Evolutionary conservation across 2,113 vertebrate genomes (phyloP).

Genomic region (Chlamydotis undulata): DNA sequence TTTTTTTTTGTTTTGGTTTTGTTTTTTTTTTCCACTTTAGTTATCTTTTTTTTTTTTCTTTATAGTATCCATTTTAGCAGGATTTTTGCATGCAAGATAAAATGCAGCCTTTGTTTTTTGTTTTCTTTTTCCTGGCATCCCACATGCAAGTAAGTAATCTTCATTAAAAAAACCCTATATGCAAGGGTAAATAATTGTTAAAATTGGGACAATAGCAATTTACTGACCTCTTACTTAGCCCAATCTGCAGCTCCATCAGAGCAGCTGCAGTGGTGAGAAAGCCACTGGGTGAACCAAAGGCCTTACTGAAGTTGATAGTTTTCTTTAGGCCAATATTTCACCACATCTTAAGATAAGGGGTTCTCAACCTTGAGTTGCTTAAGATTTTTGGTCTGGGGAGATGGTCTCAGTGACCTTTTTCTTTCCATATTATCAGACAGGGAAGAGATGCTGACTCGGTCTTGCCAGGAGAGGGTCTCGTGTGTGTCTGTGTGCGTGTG

Average conservation of each 20-base stretch:
- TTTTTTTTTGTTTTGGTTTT: not conserved
- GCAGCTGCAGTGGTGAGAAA: not conserved
- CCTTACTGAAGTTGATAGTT: not conserved
- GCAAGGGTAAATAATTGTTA: slow-evolving; percentile 29
- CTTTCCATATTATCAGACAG: slow-evolving; percentile 42
- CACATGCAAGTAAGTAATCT: slow-evolving; percentile 75
- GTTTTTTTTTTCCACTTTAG: slow-evolving; percentile 3
- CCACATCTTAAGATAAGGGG: not conserved
- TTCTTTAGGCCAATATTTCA: not conserved
- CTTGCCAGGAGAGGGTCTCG: slow-evolving; percentile 27
- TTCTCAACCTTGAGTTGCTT: not conserved
- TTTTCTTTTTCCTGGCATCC: slow-evolving; percentile 75
- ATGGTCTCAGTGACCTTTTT: slow-evolving; percentile 60
- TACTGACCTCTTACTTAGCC: not conserved
- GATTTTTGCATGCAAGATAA: slow-evolving; percentile 79
- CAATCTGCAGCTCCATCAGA: not conserved
- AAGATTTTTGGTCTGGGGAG: not conserved
- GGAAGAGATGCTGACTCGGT: not conserved
- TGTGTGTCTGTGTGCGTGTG: not conserved
- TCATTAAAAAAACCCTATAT: not conserved
- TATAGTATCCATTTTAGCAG: slow-evolving; percentile 63
- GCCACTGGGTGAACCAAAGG: not conserved
- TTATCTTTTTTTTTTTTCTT: not conserved
- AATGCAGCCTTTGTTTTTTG: slow-evolving; percentile 69
- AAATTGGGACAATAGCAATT: not conserved